phyloP scores from a whole-genome alignment of 2,113 vertebrate species.

The Campylomormyrus numenius region DNA sequence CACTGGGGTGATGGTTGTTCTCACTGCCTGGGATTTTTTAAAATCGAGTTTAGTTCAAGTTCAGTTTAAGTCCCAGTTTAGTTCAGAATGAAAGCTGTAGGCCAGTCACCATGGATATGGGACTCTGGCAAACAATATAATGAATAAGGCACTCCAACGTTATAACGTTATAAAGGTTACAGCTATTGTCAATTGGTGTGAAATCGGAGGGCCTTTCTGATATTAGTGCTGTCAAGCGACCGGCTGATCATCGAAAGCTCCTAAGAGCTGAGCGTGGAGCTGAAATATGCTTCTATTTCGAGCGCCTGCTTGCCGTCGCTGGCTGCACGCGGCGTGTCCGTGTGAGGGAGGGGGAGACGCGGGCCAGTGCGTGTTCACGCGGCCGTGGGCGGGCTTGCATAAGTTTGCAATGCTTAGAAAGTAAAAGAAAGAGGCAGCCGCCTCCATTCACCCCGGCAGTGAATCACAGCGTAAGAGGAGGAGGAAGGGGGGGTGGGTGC shows the following conservation, averaged over 20 bases:
- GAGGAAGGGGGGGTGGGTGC: not conserved
- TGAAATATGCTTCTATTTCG: not conserved
- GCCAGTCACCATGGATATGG: no score
- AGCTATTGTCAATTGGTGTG: not conserved
- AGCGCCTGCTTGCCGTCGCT: not conserved
- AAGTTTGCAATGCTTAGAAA: conserved; percentile 3
- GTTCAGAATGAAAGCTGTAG: not conserved
- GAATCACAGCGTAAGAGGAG: conserved; percentile 1
- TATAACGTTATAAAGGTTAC: not conserved
- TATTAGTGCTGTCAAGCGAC: not conserved
- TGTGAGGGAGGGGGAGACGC: not conserved
- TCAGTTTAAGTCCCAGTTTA: no score
- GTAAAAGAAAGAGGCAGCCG: not conserved
- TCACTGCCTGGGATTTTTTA: not conserved
- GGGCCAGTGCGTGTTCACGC: not conserved
- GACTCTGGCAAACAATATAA: not conserved
- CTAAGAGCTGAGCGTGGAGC: not conserved
- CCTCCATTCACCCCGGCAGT: not conserved
- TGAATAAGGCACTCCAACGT: not conserved
- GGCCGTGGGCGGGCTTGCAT: not conserved
- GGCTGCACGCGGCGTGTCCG: not conserved
- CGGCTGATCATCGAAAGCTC: not conserved
- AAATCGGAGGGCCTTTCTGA: not conserved
- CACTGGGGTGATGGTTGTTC: not conserved
- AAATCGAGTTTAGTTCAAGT: not conserved